Conservation (phyloP, 1,140 invertebrate genomes). For the Heliothis virescens region DNA sequence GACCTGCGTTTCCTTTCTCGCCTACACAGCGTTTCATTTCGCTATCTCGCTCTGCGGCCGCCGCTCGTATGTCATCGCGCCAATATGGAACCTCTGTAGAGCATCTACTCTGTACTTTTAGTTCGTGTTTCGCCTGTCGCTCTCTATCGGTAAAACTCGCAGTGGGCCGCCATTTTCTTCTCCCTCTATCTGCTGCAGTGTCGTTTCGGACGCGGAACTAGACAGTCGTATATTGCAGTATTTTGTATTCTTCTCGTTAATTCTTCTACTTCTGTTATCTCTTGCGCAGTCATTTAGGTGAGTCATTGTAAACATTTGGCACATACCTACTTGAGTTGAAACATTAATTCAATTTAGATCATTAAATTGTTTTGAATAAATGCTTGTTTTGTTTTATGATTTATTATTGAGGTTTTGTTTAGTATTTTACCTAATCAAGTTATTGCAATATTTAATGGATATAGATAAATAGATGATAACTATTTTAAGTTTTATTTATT, state of each 20-base stretch:
- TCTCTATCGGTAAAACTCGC: constrained; percentile 54
- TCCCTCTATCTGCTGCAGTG: constrained; percentile 81
- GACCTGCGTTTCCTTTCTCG: constrained; percentile 47
- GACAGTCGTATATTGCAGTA: constrained; percentile 63
- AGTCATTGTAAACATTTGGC: constrained; percentile 56
- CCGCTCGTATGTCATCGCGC: neutral
- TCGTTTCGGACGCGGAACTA: constrained; percentile 63
- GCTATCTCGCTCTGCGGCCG: constrained; percentile 38
- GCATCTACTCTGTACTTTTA: constrained; percentile 66
- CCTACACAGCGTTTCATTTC: constrained; percentile 13
- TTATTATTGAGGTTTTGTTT: too few relatives aligned
- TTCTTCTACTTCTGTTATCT: constrained; percentile 77
- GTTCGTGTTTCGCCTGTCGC: constrained; percentile 64
- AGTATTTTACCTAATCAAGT: too few relatives aligned
- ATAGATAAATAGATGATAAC: too few relatives aligned
- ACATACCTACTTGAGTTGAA: neutral
- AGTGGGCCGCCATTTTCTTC: constrained; percentile 82
- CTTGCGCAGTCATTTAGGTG: constrained; percentile 66
- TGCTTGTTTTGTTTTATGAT: too few relatives aligned
- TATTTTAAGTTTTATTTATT: neutral
- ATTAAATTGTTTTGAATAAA: too few relatives aligned
- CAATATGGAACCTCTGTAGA: constrained; percentile 58
- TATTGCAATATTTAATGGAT: too few relatives aligned
- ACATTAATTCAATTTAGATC: neutral
- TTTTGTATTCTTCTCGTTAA: constrained; percentile 71